phyloP scores from a whole-genome alignment of 2,113 vertebrate genomes.

The Channa argus region DNA sequence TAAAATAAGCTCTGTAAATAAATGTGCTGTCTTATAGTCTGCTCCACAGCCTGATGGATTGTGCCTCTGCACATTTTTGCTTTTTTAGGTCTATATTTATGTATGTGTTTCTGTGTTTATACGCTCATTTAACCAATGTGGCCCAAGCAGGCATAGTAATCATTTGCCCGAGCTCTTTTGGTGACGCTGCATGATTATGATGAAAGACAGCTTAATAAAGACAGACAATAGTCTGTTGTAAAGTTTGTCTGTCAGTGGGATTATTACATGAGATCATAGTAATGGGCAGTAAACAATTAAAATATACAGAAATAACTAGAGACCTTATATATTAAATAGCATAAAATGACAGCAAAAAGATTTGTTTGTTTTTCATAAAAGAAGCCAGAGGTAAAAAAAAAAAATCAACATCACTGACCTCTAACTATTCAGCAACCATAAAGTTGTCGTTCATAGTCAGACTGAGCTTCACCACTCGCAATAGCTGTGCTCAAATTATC shows the following conservation, averaged over 20 bases:
- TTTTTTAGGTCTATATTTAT: constrained; percentile 32
- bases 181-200: constrained; percentile 58
- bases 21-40: constrained; percentile 73
- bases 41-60: constrained; percentile 72
- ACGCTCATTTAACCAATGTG: constrained; percentile 31
- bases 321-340: neutral
- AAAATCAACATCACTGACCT: constrained; percentile 4
- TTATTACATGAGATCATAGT: neutral
- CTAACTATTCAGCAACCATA: neutral
- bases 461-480: constrained; percentile 26
- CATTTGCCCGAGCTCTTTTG: constrained; percentile 65
- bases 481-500: constrained; percentile 35
- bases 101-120: constrained; percentile 15
- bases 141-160: constrained; percentile 71
- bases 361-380: neutral
- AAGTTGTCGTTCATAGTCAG: constrained; percentile 5
- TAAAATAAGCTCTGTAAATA: constrained; percentile 78
- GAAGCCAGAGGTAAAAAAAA: constrained; percentile 2
- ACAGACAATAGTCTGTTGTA: neutral
- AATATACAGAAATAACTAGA: neutral
- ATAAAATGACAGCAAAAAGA: neutral
- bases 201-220: constrained; percentile 59
- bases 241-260: constrained; percentile 8
- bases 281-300: neutral
- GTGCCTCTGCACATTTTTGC: constrained; percentile 44